Percentiles rank a stretch among this genome's conserved stretches.
These are phyloP conservation scores for Molorchus minor DNA, from an alignment of 2,888 invertebrate genomes.

Conservation along the genomic window DNA sequence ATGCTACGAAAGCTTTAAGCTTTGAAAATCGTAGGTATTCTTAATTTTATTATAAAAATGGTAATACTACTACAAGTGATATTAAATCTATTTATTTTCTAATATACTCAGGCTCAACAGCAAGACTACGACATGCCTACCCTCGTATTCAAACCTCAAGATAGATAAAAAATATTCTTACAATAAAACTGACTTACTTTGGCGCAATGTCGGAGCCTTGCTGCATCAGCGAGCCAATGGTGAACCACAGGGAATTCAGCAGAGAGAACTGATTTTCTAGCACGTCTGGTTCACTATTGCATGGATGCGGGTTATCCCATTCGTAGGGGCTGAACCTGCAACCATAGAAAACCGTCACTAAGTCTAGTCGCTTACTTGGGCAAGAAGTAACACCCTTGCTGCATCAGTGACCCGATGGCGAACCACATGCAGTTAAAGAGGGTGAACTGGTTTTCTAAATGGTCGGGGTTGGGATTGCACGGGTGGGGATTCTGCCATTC, in stretches of 20 bases:
- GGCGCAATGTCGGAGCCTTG: constrained; percentile 93
- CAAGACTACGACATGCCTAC: constrained; percentile 43
- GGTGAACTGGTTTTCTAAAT: constrained; percentile 91
- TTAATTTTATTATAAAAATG: constrained; percentile 1
- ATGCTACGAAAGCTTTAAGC: background rate
- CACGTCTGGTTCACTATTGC: constrained; percentile 84
- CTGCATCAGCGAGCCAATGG: constrained; percentile 91
- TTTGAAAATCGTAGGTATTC: background rate
- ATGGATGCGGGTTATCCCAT: constrained; percentile 89
- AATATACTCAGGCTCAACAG: constrained; percentile 29
- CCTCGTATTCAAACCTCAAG: constrained; percentile 10
- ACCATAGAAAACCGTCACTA: constrained; percentile 48
- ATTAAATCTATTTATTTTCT: too few relatives aligned
- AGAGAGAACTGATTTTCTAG: constrained; percentile 91
- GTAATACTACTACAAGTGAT: too few relatives aligned
- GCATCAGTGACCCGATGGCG: constrained; percentile 93
- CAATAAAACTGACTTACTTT: constrained; percentile 72
- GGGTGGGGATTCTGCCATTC: constrained; percentile 94
- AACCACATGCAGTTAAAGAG: constrained; percentile 97
- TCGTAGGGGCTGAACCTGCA: constrained; percentile 91
- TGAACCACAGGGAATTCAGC: constrained; percentile 94
- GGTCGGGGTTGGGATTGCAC: constrained; percentile 81
- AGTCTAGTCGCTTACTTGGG: constrained; percentile 78
- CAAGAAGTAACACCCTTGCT: constrained; percentile 94
- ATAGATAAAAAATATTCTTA: constrained; percentile 12